Base-by-base conservation (phyloP, 2,113 vertebrate species). In the Aptenodytes forsteri region DNA sequence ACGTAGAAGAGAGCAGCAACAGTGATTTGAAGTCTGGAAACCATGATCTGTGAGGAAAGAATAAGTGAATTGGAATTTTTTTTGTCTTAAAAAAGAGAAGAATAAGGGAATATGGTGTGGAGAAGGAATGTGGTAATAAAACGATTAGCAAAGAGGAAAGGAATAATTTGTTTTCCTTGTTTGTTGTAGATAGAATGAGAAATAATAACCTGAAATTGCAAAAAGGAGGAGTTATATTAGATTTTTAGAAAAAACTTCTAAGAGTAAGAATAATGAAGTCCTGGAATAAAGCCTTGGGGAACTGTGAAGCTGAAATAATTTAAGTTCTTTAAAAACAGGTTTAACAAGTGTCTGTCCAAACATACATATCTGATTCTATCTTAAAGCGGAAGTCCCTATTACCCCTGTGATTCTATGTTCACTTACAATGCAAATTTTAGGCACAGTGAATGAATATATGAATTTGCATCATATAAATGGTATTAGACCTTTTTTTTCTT, bases 1-100 rank as follows among this genome's bases (percentile, higher is more conserved):
- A 40, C 0, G 0, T 26, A 40, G 14, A 38, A 14, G 15, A 66
- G 40, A 73, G 20, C 27, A 84, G 54, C 13, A 73, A 10, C 19
- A 42, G 34, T 15, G 17, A 67, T 56, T 56, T 69, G 11, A 67
- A 32, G 23, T 30, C 64, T 73, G 82, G 49, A 90, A 93, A 70
- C 16, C 3, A 2, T 47, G 36, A n/a, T 38, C 49, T 55, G 6
- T 1, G 6, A 69, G 58, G 26, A 89, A 93, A 73, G 22, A 87
- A 38, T 55, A 47, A 46, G 27, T 30, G 11, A 49, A 30, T 30
- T 70, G 14, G 4, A 42, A 8, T 17, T 36, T 55, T 42, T 42
- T 83, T 77, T 56, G 5, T 21, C 21, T 52, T 44, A 62, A 78
- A 72, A 29, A 54, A 49, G 13, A 46, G 7, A 62, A 58, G 17